These are phyloP conservation scores for Siphamia tubifer DNA, from an alignment of 2,113 vertebrate species.

Conservation along the genomic window DNA sequence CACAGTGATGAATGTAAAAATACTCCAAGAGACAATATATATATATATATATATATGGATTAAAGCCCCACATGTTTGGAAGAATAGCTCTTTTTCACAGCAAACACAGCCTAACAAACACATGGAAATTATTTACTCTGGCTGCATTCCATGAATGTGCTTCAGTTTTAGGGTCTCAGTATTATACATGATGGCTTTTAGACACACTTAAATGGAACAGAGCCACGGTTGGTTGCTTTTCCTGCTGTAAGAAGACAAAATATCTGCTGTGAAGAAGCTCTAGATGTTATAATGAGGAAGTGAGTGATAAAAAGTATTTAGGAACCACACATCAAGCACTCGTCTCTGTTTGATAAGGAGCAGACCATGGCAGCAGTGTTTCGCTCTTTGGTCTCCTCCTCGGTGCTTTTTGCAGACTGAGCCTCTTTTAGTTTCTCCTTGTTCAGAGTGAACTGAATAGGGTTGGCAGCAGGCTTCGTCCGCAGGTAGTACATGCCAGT, in stretches of 20 bases:
- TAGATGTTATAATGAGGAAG: background rate
- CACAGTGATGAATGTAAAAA: conserved; percentile 1
- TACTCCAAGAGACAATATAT: background rate
- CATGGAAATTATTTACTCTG: too few species aligned
- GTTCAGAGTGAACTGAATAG: conserved; percentile 97
- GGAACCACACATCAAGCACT: conserved; percentile 95
- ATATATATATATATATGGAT: too few species aligned
- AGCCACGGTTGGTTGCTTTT: too few species aligned
- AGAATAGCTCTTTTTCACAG: background rate
- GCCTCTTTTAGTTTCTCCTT: conserved; percentile 90
- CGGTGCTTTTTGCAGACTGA: conserved; percentile 69
- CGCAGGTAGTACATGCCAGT: conserved; percentile 98
- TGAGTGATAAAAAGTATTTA: conserved; percentile 54
- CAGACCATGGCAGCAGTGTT: conserved; percentile 95
- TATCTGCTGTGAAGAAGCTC: too few species aligned
- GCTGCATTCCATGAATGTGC: too few species aligned
- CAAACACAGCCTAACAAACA: too few species aligned
- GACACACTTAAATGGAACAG: too few species aligned
- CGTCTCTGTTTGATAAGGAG: conserved; percentile 92
- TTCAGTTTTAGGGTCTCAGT: too few species aligned
- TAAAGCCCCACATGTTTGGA: background rate
- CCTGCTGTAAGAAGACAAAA: too few species aligned
- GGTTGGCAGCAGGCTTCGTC: conserved; percentile 94
- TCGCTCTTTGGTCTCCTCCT: conserved; percentile 84
- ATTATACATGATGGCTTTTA: too few species aligned